phyloP scores from a whole-genome alignment of 2,797 vertebrate species.

The Triplophysa yarkandensis region DNA sequence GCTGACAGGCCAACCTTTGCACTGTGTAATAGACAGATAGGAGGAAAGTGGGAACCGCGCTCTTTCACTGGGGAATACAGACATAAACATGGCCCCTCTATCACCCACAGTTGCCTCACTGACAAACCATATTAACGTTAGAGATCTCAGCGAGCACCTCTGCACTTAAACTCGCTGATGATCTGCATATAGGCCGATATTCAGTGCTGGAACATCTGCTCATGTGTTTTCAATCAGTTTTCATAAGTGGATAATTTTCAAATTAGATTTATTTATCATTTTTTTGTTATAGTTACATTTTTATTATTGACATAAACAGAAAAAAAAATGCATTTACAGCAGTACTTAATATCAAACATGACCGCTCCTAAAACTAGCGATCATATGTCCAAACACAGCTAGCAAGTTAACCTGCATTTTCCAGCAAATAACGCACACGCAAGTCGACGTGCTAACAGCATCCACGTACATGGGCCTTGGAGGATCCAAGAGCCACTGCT shows the following conservation, averaged over 20 bases:
- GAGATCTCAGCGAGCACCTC: constrained; percentile 40
- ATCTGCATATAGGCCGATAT: constrained; percentile 43
- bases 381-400: background rate
- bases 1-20: constrained; percentile 47
- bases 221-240: background rate
- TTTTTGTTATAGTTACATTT: too few relatives aligned
- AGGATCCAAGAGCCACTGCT: constrained; percentile 24
- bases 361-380: background rate
- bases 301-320: too few relatives aligned
- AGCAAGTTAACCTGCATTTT: background rate
- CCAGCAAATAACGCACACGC: constrained; percentile 24
- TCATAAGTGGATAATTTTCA: too few relatives aligned
- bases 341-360: too few relatives aligned
- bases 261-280: too few relatives aligned
- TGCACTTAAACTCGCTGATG: constrained; percentile 30
- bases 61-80: constrained; percentile 40
- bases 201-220: background rate
- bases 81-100: constrained; percentile 50
- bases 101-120: constrained; percentile 38
- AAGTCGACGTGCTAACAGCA: background rate
- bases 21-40: constrained; percentile 45
- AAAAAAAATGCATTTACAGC: too few relatives aligned
- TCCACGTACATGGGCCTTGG: background rate
- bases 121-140: constrained; percentile 55
- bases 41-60: constrained; percentile 41